phyloP scores from a whole-genome alignment of 2,113 vertebrate species.

The Aramus guarauna region DNA sequence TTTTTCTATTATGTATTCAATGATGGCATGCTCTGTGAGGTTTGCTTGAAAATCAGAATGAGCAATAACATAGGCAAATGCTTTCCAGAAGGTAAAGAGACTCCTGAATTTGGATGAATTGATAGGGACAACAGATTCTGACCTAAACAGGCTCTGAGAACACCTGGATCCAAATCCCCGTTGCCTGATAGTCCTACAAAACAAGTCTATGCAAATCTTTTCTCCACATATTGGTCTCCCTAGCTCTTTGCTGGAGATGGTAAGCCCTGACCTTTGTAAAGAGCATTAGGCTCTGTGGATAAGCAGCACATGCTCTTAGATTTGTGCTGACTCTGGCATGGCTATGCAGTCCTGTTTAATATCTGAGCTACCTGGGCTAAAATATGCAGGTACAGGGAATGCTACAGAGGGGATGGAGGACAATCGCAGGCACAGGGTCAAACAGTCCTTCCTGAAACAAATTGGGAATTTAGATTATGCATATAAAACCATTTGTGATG shows the following conservation, averaged over 20 bases:
- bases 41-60: not conserved
- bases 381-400: not conserved
- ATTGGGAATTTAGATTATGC: not conserved
- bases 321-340: not conserved
- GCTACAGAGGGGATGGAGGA: not conserved
- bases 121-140: not conserved
- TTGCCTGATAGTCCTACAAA: not conserved
- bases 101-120: not conserved
- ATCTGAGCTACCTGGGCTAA: not conserved
- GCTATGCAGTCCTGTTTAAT: not conserved
- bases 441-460: not conserved
- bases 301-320: not conserved
- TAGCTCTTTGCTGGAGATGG: not conserved
- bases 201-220: not conserved
- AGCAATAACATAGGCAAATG: not conserved
- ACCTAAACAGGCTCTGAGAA: not conserved
- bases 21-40: not conserved
- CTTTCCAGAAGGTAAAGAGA: not conserved
- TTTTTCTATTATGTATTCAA: not conserved
- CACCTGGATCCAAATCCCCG: not conserved
- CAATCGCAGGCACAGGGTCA: not conserved
- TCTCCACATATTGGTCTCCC: fast-evolving
- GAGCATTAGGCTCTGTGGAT: not conserved
- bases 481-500: not conserved
- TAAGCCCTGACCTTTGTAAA: not conserved